Conservation (phyloP, 2,113 vertebrate species). For the Dermatemys mawii region DNA sequence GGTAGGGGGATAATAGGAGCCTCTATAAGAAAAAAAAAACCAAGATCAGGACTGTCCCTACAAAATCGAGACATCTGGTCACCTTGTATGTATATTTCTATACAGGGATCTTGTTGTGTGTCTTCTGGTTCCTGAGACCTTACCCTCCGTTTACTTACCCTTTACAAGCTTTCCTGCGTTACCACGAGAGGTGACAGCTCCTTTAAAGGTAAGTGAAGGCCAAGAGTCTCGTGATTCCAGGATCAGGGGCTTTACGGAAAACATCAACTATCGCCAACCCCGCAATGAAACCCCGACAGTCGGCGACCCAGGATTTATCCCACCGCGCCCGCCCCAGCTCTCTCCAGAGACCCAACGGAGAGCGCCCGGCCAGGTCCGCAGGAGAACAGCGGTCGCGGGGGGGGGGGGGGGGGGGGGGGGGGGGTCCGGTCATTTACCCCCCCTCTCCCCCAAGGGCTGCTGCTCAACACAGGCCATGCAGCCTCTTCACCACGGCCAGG, state of each 20-base stretch:
- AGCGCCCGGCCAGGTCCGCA: too few species aligned
- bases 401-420: too few species aligned
- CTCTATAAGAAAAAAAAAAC: too few species aligned
- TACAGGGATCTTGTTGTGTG: neutral
- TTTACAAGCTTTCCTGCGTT: neutral
- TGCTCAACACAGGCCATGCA: neutral
- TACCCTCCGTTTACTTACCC: too few species aligned
- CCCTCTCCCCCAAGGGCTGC: too few species aligned
- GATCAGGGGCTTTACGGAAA: neutral
- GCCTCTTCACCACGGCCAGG: neutral
- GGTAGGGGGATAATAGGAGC: too few species aligned
- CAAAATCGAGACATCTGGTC: too few species aligned
- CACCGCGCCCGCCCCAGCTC: neutral
- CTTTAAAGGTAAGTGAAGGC: neutral
- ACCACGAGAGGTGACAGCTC: neutral
- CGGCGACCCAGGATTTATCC: too few species aligned
- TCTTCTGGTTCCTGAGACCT: neutral
- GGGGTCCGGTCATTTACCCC: neutral
- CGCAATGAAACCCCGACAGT: neutral
- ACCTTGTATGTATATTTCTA: rapidly evolving
- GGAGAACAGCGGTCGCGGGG: too few species aligned
- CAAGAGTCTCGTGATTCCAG: neutral
- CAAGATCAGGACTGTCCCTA: too few species aligned
- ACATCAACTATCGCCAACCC: too few species aligned
- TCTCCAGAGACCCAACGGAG: too few species aligned